Conservation (phyloP, 2,888 invertebrate genomes). For the Pseudeuparius sepicola region DNA sequence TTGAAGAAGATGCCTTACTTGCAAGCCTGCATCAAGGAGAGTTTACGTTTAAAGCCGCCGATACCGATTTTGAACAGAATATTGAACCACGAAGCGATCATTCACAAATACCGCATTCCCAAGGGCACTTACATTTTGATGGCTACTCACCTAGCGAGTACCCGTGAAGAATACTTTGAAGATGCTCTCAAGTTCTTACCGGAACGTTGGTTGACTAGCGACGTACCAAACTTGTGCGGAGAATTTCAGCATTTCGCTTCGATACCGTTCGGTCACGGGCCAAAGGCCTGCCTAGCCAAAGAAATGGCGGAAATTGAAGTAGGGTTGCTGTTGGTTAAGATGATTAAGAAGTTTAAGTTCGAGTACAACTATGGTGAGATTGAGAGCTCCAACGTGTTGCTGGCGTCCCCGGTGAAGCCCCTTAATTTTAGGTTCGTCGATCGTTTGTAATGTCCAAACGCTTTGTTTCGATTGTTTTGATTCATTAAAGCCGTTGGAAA, state of each 20-base stretch:
- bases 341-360: slow-evolving; percentile 50
- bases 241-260: slow-evolving; percentile 44
- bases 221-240: slow-evolving; percentile 20
- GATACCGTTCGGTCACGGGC: slow-evolving; percentile 55
- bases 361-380: slow-evolving; percentile 61
- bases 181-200: slow-evolving; percentile 51
- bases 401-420: slow-evolving; percentile 50
- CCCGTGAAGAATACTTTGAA: slow-evolving; percentile 55
- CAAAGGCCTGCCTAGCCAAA: slow-evolving; percentile 52
- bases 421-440: slow-evolving; percentile 56
- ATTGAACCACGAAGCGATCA: slow-evolving; percentile 46
- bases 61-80: slow-evolving; percentile 54
- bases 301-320: slow-evolving; percentile 52
- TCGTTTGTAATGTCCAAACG: slow-evolving; percentile 35
- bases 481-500: too few species aligned
- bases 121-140: slow-evolving; percentile 52
- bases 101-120: slow-evolving; percentile 49
- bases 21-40: slow-evolving; percentile 55
- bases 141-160: slow-evolving; percentile 51
- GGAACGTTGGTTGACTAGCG: slow-evolving; percentile 48
- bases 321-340: slow-evolving; percentile 45
- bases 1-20: slow-evolving; percentile 43
- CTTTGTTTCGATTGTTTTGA: slow-evolving; percentile 12
- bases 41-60: slow-evolving; percentile 52
- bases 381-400: slow-evolving; percentile 45